Evolutionary conservation across 2,888 invertebrate species (phyloP).

Genomic region (Pseudanteris insignis): DNA sequence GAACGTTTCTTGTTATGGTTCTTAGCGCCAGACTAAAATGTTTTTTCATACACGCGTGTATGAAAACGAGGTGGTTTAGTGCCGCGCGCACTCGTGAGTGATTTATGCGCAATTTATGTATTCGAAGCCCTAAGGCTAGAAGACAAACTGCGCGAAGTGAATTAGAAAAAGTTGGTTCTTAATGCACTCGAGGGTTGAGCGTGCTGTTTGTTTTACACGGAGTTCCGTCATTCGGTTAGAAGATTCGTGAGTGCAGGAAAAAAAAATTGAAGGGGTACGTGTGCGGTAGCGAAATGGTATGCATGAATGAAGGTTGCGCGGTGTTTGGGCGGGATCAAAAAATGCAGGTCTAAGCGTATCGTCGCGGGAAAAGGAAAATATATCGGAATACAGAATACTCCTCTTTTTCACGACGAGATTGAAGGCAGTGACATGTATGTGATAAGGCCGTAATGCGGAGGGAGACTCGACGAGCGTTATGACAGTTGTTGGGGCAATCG

Average conservation of each 20-base stretch:
- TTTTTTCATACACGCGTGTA: slow-evolving; percentile 36
- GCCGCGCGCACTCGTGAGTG: slow-evolving; percentile 46
- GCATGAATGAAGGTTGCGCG: no score
- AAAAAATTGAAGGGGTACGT: no score
- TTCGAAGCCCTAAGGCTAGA: slow-evolving; percentile 42
- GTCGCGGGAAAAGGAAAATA: slow-evolving; percentile 7
- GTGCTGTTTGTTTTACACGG: no score
- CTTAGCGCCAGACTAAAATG: no score
- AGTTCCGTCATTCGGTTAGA: no score
- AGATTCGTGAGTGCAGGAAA: no score
- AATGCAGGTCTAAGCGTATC: no score
- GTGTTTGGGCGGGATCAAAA: no score
- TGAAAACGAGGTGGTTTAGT: slow-evolving; percentile 25
- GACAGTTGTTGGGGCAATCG: slow-evolving; percentile 47
- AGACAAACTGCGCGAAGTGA: slow-evolving; percentile 26
- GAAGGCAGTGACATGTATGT: slow-evolving; percentile 20
- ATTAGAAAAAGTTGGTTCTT: background rate
- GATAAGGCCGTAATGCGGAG: slow-evolving; percentile 35
- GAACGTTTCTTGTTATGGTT: no score
- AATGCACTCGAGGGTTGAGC: no score
- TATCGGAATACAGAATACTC: slow-evolving; percentile 4
- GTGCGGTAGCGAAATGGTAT: no score
- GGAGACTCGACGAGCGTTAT: slow-evolving; percentile 38
- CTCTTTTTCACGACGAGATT: slow-evolving; percentile 18
- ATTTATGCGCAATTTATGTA: slow-evolving; percentile 59